Evolutionary conservation across 2,797 vertebrate genomes (phyloP), one percentile per base, ranked within the genome.

Genomic region (Platyrinchus mystaceus): DNA sequence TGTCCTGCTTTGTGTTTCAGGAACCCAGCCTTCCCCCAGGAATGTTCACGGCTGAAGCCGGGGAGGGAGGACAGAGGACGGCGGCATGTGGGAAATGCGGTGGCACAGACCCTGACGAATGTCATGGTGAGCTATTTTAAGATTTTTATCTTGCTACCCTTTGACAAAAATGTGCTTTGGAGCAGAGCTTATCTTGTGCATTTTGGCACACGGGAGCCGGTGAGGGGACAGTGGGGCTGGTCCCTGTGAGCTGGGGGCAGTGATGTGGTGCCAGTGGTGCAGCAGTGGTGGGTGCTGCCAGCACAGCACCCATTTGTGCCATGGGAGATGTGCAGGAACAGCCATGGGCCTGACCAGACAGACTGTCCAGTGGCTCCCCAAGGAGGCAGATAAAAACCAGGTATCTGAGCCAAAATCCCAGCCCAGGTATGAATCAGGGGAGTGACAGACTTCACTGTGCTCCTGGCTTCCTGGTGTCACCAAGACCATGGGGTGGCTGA

Each of bases 131-230:
- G 78, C 74, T 97, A 94, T 96, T 96, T 95, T 93, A 68, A 86
- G 90, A 36, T 58, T 82, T 89, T 89, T 95, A 95, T 97, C 95
- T 94, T 3, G 2, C 41, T 81, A 62, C 66, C 67, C 84, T 95
- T 84, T 92, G 88, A 94, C 92, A 93, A 93, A 93, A 87, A 96
- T 83, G 87, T 74, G 78, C 74, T 91, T 13, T 46, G 81, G 93
- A 90, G 67, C 74, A 62, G 81, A 75, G 68, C 58, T 93, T 90
- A 92, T 90, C 90, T 0, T 4, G 55, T 41, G 78, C 30, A 28
- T 23, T 59, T 71, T 59, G 81, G 60, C 58, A 79, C 32, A 16
- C 0, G 8, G 37, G 7, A 37, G 58, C 18, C 0, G 0, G n/a
- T 30, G 47, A 81, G 24, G 64, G 56, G 78, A 10, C 2, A 2